Conservation (phyloP, 2,888 invertebrate genomes). For the Chalcosyrphus nemorum region DNA sequence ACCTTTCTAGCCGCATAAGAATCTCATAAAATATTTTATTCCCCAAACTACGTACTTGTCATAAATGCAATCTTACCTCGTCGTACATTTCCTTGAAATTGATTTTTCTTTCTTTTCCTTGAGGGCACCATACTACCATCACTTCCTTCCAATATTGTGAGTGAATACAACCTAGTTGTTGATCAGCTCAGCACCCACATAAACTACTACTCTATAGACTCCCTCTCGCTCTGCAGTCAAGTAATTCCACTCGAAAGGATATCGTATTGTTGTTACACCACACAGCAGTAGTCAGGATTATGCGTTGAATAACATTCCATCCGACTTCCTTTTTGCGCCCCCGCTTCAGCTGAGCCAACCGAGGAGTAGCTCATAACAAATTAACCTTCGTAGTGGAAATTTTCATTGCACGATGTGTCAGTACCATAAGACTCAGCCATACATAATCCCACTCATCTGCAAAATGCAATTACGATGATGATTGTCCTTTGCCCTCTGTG, state of each 20-base stretch:
- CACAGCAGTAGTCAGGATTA: slow-evolving; percentile 21
- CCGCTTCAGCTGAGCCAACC: neutral
- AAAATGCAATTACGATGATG: slow-evolving; percentile 69
- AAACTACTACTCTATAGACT: no score
- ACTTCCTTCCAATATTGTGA: neutral
- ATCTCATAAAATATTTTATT: slow-evolving; percentile 37
- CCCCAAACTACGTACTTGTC: neutral
- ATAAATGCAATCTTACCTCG: slow-evolving; percentile 8
- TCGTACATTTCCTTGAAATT: slow-evolving; percentile 30
- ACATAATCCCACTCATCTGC: slow-evolving; percentile 62
- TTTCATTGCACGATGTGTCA: slow-evolving; percentile 60
- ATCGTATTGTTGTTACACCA: slow-evolving; percentile 51
- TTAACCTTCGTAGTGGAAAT: slow-evolving; percentile 40
- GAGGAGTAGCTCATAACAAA: slow-evolving; percentile 47
- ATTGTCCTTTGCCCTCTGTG: slow-evolving; percentile 55
- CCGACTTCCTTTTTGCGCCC: neutral
- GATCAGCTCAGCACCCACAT: slow-evolving; percentile 10
- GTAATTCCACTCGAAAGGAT: slow-evolving; percentile 50
- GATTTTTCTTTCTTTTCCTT: slow-evolving; percentile 26
- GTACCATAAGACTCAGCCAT: slow-evolving; percentile 47
- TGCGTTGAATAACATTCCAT: slow-evolving; percentile 52
- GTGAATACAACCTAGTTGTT: neutral
- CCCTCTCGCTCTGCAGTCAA: slow-evolving; percentile 23
- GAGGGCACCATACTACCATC: neutral
- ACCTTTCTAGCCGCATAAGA: neutral